Evolutionary conservation across 2,113 vertebrate species (phyloP), one percentile per base, ranked within the genome.

Genomic region (Oceanites oceanicus): DNA sequence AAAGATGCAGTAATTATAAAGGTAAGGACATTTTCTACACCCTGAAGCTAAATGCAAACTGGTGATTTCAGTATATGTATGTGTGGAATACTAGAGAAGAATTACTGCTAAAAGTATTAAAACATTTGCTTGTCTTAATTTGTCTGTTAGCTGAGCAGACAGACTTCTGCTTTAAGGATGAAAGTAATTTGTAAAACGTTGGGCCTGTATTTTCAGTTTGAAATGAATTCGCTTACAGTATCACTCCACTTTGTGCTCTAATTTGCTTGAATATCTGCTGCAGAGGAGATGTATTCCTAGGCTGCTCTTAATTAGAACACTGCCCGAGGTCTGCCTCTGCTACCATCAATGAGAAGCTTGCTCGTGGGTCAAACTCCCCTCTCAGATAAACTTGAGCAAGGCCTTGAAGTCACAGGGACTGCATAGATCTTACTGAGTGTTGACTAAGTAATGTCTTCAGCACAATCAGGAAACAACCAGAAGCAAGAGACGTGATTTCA

Each of bases 311-410:
- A 94, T 61, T 94, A 96, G 90, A 97, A 96, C 71, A 91, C 80
- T 91, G 95, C 93, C 90, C 94, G 83, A 91, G 93, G 96, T 91
- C 92, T 94, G 83, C 77, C 85, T 88, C 81, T 80, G 49, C 79
- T 67, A 47, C 67, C 71, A 90, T 75, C 88, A 88, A 9, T 19
- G 42, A 96, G 85, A 72, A 88, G 80, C 61, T 50, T 32, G 26
- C 71, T 95, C 52, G 67, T 38, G 55, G 92, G 72, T 86, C 86
- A 94, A 76, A 72, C 62, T 73, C 62, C 71, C 40, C 88, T 44
- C 65, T 73, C 66, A 53, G 27, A 91, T 30, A 62, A 89, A 62
- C 6, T 78, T 52, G 20, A 82, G 42, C 45, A 92, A 82, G 74
- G 62, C 78, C 75, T 71, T 49, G 44, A 91, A 96, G 63, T 92